phyloP scores from a whole-genome alignment of 2,113 vertebrate species.

The Psittacula cyanocephala region DNA sequence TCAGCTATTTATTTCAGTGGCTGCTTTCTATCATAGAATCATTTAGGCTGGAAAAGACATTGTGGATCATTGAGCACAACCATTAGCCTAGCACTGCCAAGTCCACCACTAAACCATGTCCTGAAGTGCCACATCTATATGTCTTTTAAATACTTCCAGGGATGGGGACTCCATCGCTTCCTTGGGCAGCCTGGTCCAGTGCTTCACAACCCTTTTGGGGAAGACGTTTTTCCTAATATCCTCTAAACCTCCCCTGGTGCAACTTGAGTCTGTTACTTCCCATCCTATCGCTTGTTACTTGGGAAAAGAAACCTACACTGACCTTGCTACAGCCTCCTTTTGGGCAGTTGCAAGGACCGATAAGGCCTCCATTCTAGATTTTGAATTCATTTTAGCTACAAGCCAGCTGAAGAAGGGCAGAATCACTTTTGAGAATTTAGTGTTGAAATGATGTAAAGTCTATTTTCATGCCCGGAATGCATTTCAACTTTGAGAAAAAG shows the following conservation, averaged over 20 bases:
- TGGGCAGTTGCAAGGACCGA: neutral
- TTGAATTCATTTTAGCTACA: neutral
- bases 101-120: neutral
- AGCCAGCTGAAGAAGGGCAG: neutral
- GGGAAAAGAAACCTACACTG: neutral
- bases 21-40: neutral
- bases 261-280: neutral
- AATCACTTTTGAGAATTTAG: neutral
- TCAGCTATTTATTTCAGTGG: neutral
- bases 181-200: neutral
- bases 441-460: neutral
- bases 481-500: neutral
- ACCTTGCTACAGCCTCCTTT: neutral
- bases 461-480: neutral
- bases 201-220: neutral
- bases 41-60: neutral
- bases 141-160: neutral
- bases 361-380: neutral
- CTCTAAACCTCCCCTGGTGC: neutral
- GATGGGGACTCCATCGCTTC: neutral
- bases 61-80: neutral
- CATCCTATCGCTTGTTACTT: neutral
- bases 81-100: neutral
- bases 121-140: neutral
- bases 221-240: neutral